phyloP scores from a whole-genome alignment of 2,797 vertebrate genomes.

The Phataginus tricuspis region DNA sequence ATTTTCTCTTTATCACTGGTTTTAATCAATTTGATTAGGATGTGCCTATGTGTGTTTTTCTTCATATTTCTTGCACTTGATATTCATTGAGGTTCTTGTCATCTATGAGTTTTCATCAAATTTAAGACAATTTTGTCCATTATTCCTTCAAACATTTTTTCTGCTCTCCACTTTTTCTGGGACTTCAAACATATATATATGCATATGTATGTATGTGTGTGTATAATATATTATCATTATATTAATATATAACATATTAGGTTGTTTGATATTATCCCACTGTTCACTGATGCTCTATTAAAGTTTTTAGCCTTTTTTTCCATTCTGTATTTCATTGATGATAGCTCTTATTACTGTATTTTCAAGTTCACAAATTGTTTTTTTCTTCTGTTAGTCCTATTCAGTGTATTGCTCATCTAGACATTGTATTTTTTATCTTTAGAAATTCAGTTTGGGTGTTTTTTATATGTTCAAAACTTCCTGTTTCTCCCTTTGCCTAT shows the following conservation, averaged over 20 bases:
- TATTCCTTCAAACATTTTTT: not conserved
- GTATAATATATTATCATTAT: no score
- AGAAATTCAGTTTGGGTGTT: not conserved
- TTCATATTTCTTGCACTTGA: not conserved
- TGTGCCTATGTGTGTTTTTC: not conserved
- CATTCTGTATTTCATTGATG: not conserved
- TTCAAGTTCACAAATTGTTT: not conserved
- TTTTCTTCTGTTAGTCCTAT: not conserved
- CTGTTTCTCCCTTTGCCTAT: not conserved
- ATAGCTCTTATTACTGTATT: not conserved
- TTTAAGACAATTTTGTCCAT: not conserved
- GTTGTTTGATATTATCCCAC: not conserved
- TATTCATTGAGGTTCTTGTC: not conserved
- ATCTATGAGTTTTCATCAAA: not conserved
- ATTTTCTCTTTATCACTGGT: not conserved
- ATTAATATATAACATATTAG: no score
- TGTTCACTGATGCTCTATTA: not conserved
- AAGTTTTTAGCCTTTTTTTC: not conserved
- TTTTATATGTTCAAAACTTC: not conserved
- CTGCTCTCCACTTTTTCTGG: not conserved
- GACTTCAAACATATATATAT: not conserved
- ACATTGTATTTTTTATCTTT: not conserved
- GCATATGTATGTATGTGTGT: no score
- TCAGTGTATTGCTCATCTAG: not conserved
- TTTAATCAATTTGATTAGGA: not conserved